Percentiles rank a stretch among this genome's conserved stretches.
phyloP scores from a whole-genome alignment of 2,888 invertebrate genomes.

The Dioctria linearis region DNA sequence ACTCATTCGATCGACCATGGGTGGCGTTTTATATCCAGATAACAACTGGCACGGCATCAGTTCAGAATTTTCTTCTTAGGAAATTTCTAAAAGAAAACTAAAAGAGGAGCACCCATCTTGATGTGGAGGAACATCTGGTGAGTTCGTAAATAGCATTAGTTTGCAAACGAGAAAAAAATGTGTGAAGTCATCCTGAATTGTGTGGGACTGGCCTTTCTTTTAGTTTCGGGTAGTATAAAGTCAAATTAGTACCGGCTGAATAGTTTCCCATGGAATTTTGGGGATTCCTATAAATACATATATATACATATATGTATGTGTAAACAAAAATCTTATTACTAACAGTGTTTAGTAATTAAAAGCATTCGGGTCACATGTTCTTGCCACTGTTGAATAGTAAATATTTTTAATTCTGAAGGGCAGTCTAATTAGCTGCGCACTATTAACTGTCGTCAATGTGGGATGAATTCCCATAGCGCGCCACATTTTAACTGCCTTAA shows the following conservation, averaged over 20 bases:
- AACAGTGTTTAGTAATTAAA: background rate
- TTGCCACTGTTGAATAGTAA: slow-evolving; percentile 2
- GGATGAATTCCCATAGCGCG: background rate
- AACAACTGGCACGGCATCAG: slow-evolving; percentile 2
- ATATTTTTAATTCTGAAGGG: slow-evolving; percentile 26
- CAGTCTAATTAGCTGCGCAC: slow-evolving; percentile 26
- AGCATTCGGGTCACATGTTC: slow-evolving; percentile 22
- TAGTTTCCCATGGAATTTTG: slow-evolving; percentile 31
- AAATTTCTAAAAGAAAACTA: no score
- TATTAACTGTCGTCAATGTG: background rate
- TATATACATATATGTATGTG: background rate
- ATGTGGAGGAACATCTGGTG: slow-evolving; percentile 29
- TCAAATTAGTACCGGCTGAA: slow-evolving; percentile 29
- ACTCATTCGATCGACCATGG: background rate
- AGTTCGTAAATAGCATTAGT: slow-evolving; percentile 37
- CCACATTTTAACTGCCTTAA: slow-evolving; percentile 2
- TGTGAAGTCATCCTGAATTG: slow-evolving; percentile 32
- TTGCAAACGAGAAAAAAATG: slow-evolving; percentile 18
- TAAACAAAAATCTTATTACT: background rate
- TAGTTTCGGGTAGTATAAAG: background rate
- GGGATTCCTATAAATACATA: background rate
- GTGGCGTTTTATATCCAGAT: background rate
- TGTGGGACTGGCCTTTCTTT: slow-evolving; percentile 25
- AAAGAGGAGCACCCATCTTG: background rate
- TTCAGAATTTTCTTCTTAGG: background rate